phyloP scores from a whole-genome alignment of 2,888 invertebrate genomes.

The Linnaemya vulpina region DNA sequence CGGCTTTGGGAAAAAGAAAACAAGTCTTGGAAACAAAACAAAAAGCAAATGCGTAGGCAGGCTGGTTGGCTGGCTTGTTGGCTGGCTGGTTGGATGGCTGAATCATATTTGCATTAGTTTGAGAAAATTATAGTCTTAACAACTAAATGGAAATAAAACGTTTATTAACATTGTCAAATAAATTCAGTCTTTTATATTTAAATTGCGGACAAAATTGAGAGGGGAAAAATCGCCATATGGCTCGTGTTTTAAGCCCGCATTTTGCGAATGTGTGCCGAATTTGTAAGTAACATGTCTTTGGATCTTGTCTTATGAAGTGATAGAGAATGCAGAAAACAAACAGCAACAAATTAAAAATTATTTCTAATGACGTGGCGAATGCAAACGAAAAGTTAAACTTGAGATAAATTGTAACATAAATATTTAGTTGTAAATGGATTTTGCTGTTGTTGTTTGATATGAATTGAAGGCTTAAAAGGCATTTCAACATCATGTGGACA shows the following conservation, averaged over 20 bases:
- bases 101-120: conserved; percentile 19
- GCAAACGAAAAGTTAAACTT: conserved; percentile 60
- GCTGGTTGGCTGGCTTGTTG: conserved; percentile 7
- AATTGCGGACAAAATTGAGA: conserved; percentile 27
- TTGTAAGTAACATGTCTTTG: conserved; percentile 18
- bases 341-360: conserved; percentile 27
- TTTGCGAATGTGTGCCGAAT: conserved; percentile 5
- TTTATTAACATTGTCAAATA: conserved; percentile 68
- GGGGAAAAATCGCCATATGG: conserved; percentile 37
- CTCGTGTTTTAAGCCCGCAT: conserved; percentile 48
- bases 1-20: conserved; percentile 1
- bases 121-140: conserved; percentile 52
- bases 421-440: conserved; percentile 30
- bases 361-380: conserved; percentile 64
- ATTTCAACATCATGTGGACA: conserved; percentile 16
- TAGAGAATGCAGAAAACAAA: conserved; percentile 6
- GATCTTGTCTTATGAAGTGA: neutral
- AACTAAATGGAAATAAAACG: conserved; percentile 68
- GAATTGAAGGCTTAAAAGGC: conserved; percentile 36
- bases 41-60: conserved; percentile 55
- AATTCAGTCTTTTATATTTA: conserved; percentile 44
- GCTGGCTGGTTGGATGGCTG: conserved; percentile 16
- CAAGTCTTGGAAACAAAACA: conserved; percentile 28
- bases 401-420: conserved; percentile 58
- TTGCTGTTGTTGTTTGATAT: conserved; percentile 13